phyloP scores from a whole-genome alignment of 1,140 invertebrate genomes.

The Zaprionus camerounensis region DNA sequence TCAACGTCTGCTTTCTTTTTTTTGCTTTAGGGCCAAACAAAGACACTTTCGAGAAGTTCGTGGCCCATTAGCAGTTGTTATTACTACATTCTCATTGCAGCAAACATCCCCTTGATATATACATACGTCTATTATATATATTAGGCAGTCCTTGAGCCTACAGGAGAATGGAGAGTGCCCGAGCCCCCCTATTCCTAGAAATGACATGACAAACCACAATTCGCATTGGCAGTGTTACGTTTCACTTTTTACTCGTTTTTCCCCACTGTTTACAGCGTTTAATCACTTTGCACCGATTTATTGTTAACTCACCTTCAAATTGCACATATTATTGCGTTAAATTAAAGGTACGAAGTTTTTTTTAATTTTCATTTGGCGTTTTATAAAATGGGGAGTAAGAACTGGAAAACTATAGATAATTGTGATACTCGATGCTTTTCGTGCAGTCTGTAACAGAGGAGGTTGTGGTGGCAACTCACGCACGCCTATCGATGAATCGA shows the following conservation, averaged over 20 bases:
- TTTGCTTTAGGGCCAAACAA: slow-evolving; percentile 52
- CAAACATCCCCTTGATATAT: slow-evolving; percentile 21
- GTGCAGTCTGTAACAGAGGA: not conserved
- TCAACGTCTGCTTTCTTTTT: slow-evolving; percentile 67
- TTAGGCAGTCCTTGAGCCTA: slow-evolving; percentile 53
- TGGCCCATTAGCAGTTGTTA: slow-evolving; percentile 30
- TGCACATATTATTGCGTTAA: slow-evolving; percentile 77
- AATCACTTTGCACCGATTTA: not conserved
- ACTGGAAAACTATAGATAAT: slow-evolving; percentile 43
- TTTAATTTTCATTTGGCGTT: slow-evolving; percentile 74
- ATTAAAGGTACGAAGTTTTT: slow-evolving; percentile 77
- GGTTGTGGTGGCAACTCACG: slow-evolving; percentile 14
- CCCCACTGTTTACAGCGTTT: not conserved
- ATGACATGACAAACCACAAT: slow-evolving; percentile 41
- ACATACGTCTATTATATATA: slow-evolving; percentile 10
- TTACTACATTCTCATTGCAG: slow-evolving; percentile 4
- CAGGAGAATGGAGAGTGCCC: slow-evolving; percentile 14
- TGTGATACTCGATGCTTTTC: slow-evolving; percentile 17
- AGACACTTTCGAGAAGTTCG: slow-evolving; percentile 34
- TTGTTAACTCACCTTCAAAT: slow-evolving; percentile 73
- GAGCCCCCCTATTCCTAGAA: slow-evolving; percentile 28
- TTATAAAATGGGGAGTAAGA: slow-evolving; percentile 64
- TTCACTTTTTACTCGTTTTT: slow-evolving; percentile 68
- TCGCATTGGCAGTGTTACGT: slow-evolving; percentile 61
- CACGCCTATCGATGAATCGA: slow-evolving; percentile 18